phyloP scores from a whole-genome alignment of 2,888 invertebrate species.

The Aphrophora alni region DNA sequence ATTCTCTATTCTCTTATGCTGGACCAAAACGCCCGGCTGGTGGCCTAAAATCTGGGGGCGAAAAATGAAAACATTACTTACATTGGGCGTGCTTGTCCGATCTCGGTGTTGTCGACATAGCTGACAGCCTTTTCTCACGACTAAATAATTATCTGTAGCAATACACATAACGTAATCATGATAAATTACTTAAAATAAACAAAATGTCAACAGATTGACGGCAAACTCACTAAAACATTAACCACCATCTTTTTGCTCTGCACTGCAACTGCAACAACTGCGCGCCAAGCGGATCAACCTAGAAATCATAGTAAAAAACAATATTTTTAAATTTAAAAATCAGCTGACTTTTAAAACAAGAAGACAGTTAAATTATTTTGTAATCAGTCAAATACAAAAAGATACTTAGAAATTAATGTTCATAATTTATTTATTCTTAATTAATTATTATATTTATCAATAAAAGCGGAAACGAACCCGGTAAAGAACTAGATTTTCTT shows the following conservation, averaged over 20 bases:
- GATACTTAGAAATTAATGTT: too few species aligned
- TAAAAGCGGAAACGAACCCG: too few species aligned
- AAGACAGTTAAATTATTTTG: too few species aligned
- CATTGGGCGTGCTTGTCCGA: conserved; percentile 59
- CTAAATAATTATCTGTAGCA: conserved; percentile 28
- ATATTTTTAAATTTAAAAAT: not conserved
- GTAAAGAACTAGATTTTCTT: too few species aligned
- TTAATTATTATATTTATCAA: too few species aligned
- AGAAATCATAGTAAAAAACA: not conserved
- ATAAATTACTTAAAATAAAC: conserved; percentile 16
- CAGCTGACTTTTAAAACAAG: not conserved
- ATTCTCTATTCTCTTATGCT: conserved; percentile 6
- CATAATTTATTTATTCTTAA: too few species aligned
- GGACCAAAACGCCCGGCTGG: conserved; percentile 21
- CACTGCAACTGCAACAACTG: not conserved
- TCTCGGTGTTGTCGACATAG: conserved; percentile 60
- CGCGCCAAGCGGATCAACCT: not conserved
- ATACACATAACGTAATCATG: conserved; percentile 39
- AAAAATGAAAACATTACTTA: conserved; percentile 51
- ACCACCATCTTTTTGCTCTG: not conserved
- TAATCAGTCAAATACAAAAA: too few species aligned
- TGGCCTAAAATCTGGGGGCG: conserved; percentile 25
- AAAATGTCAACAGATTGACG: conserved; percentile 4
- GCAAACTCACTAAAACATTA: not conserved
- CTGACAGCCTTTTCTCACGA: conserved; percentile 51